These are phyloP conservation scores for Chunga burmeisteri DNA, from an alignment of 2,113 vertebrate species.

Conservation along the genomic window DNA sequence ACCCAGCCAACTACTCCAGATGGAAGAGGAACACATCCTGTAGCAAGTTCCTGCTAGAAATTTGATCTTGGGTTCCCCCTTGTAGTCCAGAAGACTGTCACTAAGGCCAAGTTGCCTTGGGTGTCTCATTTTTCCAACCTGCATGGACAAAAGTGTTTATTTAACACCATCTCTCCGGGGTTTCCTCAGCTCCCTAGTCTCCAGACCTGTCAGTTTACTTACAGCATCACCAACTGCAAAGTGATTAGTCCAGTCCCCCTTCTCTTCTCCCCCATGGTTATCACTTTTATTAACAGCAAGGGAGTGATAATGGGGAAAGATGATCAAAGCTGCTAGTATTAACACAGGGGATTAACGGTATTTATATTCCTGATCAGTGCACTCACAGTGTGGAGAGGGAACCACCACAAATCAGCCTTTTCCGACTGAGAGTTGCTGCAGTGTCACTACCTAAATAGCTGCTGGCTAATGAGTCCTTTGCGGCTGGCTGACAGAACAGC, in stretches of 20 bases:
- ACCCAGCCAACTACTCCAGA: not conserved
- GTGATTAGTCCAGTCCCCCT: slow-evolving; percentile 50
- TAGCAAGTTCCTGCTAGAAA: not conserved
- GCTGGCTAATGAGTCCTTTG: slow-evolving; percentile 42
- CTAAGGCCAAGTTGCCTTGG: not conserved
- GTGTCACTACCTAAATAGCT: slow-evolving; percentile 44
- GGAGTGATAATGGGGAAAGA: slow-evolving; percentile 66
- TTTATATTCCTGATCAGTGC: slow-evolving; percentile 68
- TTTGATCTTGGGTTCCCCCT: not conserved
- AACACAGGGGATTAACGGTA: slow-evolving; percentile 58
- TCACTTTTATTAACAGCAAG: slow-evolving; percentile 67
- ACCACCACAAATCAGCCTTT: slow-evolving; percentile 50
- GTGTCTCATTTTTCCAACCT: not conserved
- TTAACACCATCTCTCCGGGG: slow-evolving; percentile 19
- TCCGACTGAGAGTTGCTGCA: slow-evolving; percentile 18
- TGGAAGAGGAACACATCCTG: not conserved
- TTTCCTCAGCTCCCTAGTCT: slow-evolving; percentile 25
- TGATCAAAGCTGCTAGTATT: slow-evolving; percentile 69
- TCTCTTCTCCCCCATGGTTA: slow-evolving; percentile 56
- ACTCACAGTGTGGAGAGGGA: slow-evolving; percentile 23
- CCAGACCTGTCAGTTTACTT: slow-evolving; percentile 53
- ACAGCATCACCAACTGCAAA: slow-evolving; percentile 30
- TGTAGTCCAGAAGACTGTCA: not conserved
- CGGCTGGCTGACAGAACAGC: not conserved
- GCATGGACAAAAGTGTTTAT: not conserved